Evolutionary conservation across 1,140 invertebrate genomes (phyloP).

Genomic region (Pararge aegeria): DNA sequence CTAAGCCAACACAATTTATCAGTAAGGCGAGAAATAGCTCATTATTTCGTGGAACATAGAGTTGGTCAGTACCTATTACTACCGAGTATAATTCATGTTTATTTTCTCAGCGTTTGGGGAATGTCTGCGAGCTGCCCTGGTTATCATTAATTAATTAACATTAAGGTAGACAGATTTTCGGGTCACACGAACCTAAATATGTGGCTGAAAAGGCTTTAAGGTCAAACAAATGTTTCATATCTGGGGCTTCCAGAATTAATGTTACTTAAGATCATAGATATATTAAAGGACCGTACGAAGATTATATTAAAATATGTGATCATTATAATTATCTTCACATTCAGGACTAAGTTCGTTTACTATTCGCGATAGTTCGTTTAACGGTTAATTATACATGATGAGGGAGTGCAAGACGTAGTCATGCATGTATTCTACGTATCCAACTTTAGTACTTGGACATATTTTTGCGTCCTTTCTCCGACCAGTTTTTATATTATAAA

Average conservation of each 20-base stretch:
- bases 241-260: background rate
- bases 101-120: conserved; percentile 44
- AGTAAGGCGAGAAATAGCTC: conserved; percentile 56
- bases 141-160: conserved; percentile 8
- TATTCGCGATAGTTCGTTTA: too few relatives aligned
- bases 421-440: too few relatives aligned
- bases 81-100: conserved; percentile 44
- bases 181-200: conserved; percentile 3
- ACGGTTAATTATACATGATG: too few relatives aligned
- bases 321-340: too few relatives aligned
- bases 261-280: background rate
- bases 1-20: conserved; percentile 72
- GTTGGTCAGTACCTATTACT: conserved; percentile 39
- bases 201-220: background rate
- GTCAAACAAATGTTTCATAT: background rate
- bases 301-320: too few relatives aligned
- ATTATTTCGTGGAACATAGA: conserved; percentile 54
- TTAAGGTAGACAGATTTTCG: background rate
- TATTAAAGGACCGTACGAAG: conserved; percentile 56
- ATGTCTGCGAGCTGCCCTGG: background rate
- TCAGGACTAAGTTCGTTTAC: too few relatives aligned
- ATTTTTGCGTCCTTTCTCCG: too few relatives aligned
- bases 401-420: too few relatives aligned
- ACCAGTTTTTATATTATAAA: too few relatives aligned
- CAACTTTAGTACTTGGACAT: too few relatives aligned